A percentile compares a stretch with the other conserved stretches of the same genome.
phyloP scores from a whole-genome alignment of 2,888 invertebrate species.

The Ypsolopha scabrella region DNA sequence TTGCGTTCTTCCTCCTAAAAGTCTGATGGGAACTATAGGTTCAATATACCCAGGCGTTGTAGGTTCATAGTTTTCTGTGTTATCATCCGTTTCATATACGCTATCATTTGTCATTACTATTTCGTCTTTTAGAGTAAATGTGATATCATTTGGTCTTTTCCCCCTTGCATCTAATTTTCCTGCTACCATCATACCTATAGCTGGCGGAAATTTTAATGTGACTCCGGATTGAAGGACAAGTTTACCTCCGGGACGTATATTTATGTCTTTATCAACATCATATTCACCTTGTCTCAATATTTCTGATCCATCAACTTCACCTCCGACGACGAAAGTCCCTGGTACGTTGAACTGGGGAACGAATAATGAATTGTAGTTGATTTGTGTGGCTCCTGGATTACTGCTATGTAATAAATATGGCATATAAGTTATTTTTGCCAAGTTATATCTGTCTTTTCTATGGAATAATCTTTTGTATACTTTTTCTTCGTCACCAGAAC shows the following conservation, averaged over 20 bases:
- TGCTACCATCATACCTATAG: conserved; percentile 96
- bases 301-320: conserved; percentile 94
- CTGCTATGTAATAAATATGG: conserved; percentile 92
- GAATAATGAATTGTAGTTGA: conserved; percentile 80
- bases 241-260: conserved; percentile 92
- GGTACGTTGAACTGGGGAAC: conserved; percentile 83
- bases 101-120: conserved; percentile 74
- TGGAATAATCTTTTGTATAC: conserved; percentile 84
- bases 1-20: conserved; percentile 83
- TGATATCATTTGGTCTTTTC: conserved; percentile 81
- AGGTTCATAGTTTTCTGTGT: conserved; percentile 63
- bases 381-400: conserved; percentile 88
- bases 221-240: conserved; percentile 91
- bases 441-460: conserved; percentile 92
- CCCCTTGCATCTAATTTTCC: conserved; percentile 90
- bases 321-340: conserved; percentile 82
- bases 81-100: conserved; percentile 64
- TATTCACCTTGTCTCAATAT: conserved; percentile 87
- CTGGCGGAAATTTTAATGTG: conserved; percentile 88
- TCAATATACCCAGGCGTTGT: conserved; percentile 73
- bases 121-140: conserved; percentile 84
- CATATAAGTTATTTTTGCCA: conserved; percentile 91
- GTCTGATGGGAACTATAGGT: conserved; percentile 77
- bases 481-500: conserved; percentile 78
- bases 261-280: conserved; percentile 93